Percentiles rank a stretch among this genome's conserved stretches.
phyloP scores from a whole-genome alignment of 2,797 vertebrate species.

The Catostomus latipinnis region DNA sequence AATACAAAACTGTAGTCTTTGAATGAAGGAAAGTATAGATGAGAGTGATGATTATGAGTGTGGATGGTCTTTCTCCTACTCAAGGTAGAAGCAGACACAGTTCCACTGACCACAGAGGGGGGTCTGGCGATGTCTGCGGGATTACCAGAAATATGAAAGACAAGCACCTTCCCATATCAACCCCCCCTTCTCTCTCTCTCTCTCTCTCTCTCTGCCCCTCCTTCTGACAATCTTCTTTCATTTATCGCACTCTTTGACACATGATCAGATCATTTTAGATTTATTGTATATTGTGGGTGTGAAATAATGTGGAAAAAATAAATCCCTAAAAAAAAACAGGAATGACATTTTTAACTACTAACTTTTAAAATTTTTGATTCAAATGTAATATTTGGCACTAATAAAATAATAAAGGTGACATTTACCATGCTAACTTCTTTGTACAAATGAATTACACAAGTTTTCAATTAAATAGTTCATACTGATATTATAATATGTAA shows the following conservation, averaged over 20 bases:
- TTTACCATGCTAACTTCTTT: no score
- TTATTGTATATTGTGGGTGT: not conserved
- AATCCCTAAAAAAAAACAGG: no score
- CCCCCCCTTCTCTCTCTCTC: constrained; percentile 44
- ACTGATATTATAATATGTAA: no score
- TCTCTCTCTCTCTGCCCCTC: not conserved
- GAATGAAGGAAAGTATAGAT: not conserved
- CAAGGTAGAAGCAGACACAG: constrained; percentile 54
- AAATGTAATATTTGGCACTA: no score
- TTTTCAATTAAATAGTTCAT: no score
- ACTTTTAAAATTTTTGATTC: no score
- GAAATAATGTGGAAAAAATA: no score
- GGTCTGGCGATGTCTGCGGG: constrained; percentile 56
- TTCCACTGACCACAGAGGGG: constrained; percentile 57
- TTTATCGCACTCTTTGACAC: not conserved
- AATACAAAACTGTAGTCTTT: not conserved
- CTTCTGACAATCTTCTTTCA: constrained; percentile 13
- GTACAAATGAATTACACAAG: no score
- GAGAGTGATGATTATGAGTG: not conserved
- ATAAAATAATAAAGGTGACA: no score
- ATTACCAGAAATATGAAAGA: constrained; percentile 76
- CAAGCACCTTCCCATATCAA: constrained; percentile 63
- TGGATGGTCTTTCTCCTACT: constrained; percentile 39
- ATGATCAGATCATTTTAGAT: not conserved
- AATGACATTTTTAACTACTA: no score